phyloP scores from a whole-genome alignment of 2,888 invertebrate genomes.

The Tenthredo scrophulariae region DNA sequence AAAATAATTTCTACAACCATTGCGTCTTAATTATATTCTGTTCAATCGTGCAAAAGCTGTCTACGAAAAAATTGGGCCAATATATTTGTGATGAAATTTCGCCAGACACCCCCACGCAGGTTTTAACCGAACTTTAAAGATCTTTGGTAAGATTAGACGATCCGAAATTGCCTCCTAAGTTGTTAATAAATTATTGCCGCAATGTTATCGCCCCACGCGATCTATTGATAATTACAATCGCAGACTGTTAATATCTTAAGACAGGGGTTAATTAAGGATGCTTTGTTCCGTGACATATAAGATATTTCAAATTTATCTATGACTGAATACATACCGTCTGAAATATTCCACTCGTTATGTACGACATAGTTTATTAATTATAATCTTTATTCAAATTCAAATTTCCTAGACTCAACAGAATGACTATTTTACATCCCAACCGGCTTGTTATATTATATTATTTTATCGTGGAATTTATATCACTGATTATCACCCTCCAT shows the following conservation, averaged over 20 bases:
- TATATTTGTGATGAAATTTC: not conserved
- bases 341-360: not conserved
- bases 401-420: not conserved
- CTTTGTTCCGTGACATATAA: not conserved
- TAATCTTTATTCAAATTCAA: not conserved
- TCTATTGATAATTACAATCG: conserved; percentile 3
- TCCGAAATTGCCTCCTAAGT: not conserved
- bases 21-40: not conserved
- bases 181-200: not conserved
- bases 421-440: not conserved
- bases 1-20: not conserved
- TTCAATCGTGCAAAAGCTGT: not conserved
- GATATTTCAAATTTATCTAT: not conserved
- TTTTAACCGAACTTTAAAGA: not conserved
- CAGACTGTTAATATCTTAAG: not conserved
- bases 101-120: not conserved
- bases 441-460: not conserved
- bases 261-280: not conserved
- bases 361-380: not conserved
- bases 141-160: not conserved
- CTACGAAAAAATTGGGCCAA: not conserved
- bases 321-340: not conserved
- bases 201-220: not conserved
- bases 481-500: not conserved
- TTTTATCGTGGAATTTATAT: not conserved